phyloP scores from a whole-genome alignment of 1,140 invertebrate genomes.

The Cotesia vestalis region DNA sequence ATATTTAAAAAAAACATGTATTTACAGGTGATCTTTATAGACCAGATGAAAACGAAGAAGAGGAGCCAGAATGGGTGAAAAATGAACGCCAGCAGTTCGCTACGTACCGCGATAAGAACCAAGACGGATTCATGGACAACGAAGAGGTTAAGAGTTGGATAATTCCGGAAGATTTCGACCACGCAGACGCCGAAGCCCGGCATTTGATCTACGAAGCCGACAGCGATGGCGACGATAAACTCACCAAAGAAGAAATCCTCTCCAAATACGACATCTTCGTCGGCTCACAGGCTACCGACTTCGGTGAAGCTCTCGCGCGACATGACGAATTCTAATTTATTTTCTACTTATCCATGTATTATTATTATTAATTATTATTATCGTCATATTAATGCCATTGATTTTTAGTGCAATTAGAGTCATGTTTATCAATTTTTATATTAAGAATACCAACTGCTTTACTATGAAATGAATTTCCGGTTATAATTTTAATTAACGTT shows the following conservation, averaged over 20 bases:
- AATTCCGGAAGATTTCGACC: constrained; percentile 94
- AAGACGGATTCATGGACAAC: constrained; percentile 88
- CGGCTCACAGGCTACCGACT: constrained; percentile 98
- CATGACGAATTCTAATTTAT: constrained; percentile 90
- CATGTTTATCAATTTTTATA: too few relatives aligned
- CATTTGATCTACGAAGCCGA: constrained; percentile 97
- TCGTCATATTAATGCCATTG: too few relatives aligned
- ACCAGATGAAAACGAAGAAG: constrained; percentile 68
- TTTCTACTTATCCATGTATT: not conserved
- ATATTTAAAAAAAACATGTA: not conserved
- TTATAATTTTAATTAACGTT: too few relatives aligned
- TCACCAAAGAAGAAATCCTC: constrained; percentile 92
- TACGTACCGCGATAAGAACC: constrained; percentile 83
- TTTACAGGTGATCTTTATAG: constrained; percentile 84
- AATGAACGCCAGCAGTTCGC: constrained; percentile 92
- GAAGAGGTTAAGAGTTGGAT: constrained; percentile 95
- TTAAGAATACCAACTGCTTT: too few relatives aligned
- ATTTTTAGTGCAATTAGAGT: too few relatives aligned
- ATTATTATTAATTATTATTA: not conserved
- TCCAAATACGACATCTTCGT: constrained; percentile 98
- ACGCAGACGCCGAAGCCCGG: constrained; percentile 92
- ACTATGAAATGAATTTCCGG: too few relatives aligned
- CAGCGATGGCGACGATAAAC: constrained; percentile 85
- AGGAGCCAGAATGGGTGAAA: constrained; percentile 96
- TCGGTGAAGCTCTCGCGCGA: constrained; percentile 91